Conservation (phyloP, 2,797 vertebrate genomes). For the Microctenopoma stevenorrisi region DNA sequence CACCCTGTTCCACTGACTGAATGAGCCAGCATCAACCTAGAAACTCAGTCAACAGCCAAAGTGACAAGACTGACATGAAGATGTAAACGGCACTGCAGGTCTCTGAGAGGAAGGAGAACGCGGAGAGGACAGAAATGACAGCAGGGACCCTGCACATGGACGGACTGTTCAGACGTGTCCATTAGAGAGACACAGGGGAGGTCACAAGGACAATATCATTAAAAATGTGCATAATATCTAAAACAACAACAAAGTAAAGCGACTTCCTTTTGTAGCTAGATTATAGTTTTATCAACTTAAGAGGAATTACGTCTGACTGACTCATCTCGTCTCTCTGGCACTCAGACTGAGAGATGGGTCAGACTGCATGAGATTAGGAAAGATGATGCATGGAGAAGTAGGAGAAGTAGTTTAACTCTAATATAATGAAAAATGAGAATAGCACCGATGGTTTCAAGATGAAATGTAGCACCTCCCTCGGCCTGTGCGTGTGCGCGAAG, state of each 20-base stretch:
- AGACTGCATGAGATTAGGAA: conserved; percentile 52
- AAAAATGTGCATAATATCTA: neutral
- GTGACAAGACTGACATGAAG: conserved; percentile 6
- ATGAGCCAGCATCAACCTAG: conserved; percentile 16
- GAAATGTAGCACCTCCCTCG: conserved; percentile 55
- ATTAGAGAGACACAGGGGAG: conserved; percentile 39
- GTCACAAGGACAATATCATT: conserved; percentile 23
- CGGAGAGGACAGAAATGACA: conserved; percentile 37
- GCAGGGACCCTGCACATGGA: conserved; percentile 28
- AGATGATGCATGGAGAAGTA: conserved; percentile 57
- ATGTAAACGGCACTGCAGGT: conserved; percentile 9
- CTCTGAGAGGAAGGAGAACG: conserved; percentile 21
- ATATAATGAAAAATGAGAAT: conserved; percentile 68
- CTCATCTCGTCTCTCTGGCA: conserved; percentile 23
- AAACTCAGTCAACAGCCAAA: conserved; percentile 26
- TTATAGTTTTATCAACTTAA: conserved; percentile 28
- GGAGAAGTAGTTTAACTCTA: conserved; percentile 53
- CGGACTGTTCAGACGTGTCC: conserved; percentile 25
- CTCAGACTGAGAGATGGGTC: conserved; percentile 58
- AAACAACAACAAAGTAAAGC: neutral
- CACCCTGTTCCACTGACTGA: conserved; percentile 19
- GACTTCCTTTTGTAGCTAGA: neutral
- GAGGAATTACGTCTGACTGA: conserved; percentile 20
- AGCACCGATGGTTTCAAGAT: conserved; percentile 32
- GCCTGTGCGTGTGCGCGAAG: conserved; percentile 3